Evolutionary conservation across 2,113 vertebrate species (phyloP).

Genomic region (Diadophis punctatus): DNA sequence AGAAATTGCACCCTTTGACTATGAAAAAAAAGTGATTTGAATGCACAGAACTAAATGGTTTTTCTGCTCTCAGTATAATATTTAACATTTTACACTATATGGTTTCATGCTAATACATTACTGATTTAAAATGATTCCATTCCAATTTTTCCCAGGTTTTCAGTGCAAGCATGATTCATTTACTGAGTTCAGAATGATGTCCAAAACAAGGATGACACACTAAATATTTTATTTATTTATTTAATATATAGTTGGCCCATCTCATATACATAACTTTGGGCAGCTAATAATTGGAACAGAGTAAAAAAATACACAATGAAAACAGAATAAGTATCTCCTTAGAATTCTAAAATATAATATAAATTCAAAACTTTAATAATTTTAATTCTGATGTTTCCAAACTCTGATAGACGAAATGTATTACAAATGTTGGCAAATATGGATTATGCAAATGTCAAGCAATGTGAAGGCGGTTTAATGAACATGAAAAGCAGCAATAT

Average conservation of each 20-base stretch:
- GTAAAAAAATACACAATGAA: slow-evolving; percentile 48
- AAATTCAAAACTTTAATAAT: slow-evolving; percentile 58
- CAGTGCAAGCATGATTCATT: slow-evolving; percentile 62
- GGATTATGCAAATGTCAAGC: background rate
- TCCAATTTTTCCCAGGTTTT: slow-evolving; percentile 50
- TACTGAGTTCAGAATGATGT: slow-evolving; percentile 62
- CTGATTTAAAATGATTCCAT: background rate
- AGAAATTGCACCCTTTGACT: fast-evolving
- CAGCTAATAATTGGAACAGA: background rate
- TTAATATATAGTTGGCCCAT: background rate
- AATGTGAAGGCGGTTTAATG: background rate
- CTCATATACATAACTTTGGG: background rate
- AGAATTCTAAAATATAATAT: slow-evolving; percentile 63
- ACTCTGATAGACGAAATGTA: background rate
- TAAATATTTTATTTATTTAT: slow-evolving; percentile 8
- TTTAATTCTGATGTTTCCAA: slow-evolving; percentile 46
- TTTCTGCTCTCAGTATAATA: background rate
- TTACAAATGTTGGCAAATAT: background rate
- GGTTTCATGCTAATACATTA: slow-evolving; percentile 4
- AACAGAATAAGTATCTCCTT: slow-evolving; percentile 57
- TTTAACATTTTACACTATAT: background rate
- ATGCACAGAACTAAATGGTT: background rate
- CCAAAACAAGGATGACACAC: slow-evolving; percentile 54
- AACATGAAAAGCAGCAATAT: background rate
- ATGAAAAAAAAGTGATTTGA: background rate